Base-by-base conservation (phyloP, 2,797 vertebrate species). In the Adrianichthys oophorus region DNA sequence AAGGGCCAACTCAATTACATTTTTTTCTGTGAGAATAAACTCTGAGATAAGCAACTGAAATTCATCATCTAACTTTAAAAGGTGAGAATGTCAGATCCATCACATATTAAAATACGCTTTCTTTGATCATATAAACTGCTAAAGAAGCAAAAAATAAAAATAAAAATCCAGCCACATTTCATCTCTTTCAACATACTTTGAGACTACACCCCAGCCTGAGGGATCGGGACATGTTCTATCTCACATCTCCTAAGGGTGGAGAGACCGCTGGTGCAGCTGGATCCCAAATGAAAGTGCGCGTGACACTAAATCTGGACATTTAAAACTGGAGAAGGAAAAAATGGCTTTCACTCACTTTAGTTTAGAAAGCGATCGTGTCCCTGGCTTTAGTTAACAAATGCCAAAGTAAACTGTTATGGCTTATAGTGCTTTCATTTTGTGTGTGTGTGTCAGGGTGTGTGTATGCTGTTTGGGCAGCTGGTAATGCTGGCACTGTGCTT, bases 171-270 rank as follows among this genome's bases (percentile, higher is more conserved):
- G 60, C 74, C 54, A 61, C 42, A 77, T 85, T 85, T 82, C 68
- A 76, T 76, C 79, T 78, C 26, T 19, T 84, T 85, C 78, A 77
- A 72, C 71, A 58, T 73, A 65, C 83, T 87, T 82, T 84, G 24
- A 80, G 84, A 76, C 85, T 80, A 66, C 72, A 62, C 70, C 72
- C 74, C 43, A 41, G 65, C 44, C 59, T 56, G 56, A 74, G 69
- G 54, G 66, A 59, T 47, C 41, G 80, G 57, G 79, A 79, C 57
- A 62, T 3, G 23, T 78, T 85, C 76, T 84, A 77, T 84, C 82
- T 79, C 79, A 85, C 61, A 68, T 69, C 52, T 69, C 15, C 0
- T 59, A 59, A 73, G 83, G 87, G 86, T 77, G 82, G 80, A 45
- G 75, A 84, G 62, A 59, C 73, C 68, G 44, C 65, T 55, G 55